phyloP scores from a whole-genome alignment of 1,140 invertebrate genomes.

The Copidosoma floridanum region DNA sequence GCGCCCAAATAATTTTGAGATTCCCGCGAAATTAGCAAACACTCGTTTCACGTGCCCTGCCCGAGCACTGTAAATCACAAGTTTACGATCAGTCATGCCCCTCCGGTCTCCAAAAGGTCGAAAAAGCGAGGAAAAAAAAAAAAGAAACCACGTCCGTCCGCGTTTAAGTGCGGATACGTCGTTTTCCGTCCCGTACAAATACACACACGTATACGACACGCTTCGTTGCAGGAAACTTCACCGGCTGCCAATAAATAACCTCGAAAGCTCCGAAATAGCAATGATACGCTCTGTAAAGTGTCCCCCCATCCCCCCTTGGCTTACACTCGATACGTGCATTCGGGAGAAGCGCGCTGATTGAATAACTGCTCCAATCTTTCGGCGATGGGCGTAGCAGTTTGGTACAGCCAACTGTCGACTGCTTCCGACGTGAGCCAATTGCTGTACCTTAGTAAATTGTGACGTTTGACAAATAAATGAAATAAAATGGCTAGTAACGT shows the following conservation, averaged over 20 bases:
- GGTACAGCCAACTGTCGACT: too few species aligned
- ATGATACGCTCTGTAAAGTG: slow-evolving; percentile 31
- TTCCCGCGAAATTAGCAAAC: slow-evolving; percentile 20
- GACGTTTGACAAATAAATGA: too few species aligned
- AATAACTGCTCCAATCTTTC: slow-evolving; percentile 36
- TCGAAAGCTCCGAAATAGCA: slow-evolving; percentile 18
- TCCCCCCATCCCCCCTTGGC: slow-evolving; percentile 11
- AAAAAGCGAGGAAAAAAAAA: slow-evolving; percentile 10
- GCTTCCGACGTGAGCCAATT: too few species aligned
- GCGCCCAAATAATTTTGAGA: slow-evolving; percentile 17
- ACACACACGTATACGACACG: too few species aligned
- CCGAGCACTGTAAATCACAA: slow-evolving; percentile 20
- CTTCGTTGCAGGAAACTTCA: slow-evolving; percentile 13
- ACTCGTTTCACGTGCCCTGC: slow-evolving; percentile 16
- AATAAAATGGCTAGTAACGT: too few species aligned
- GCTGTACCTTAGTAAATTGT: too few species aligned
- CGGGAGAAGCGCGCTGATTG: slow-evolving; percentile 30
- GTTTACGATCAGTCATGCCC: slow-evolving; percentile 22
- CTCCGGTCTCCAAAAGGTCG: too few species aligned
- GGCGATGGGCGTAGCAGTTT: slow-evolving; percentile 32
- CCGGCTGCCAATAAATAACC: slow-evolving; percentile 23
- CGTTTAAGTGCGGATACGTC: neutral
- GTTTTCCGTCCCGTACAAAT: slow-evolving; percentile 8
- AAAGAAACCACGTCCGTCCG: slow-evolving; percentile 17
- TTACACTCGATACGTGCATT: slow-evolving; percentile 30